A percentile compares a stretch with the other conserved stretches of the same genome.
Evolutionary conservation across 2,888 invertebrate species (phyloP).

Genomic region (Liodrosophila aerea): DNA sequence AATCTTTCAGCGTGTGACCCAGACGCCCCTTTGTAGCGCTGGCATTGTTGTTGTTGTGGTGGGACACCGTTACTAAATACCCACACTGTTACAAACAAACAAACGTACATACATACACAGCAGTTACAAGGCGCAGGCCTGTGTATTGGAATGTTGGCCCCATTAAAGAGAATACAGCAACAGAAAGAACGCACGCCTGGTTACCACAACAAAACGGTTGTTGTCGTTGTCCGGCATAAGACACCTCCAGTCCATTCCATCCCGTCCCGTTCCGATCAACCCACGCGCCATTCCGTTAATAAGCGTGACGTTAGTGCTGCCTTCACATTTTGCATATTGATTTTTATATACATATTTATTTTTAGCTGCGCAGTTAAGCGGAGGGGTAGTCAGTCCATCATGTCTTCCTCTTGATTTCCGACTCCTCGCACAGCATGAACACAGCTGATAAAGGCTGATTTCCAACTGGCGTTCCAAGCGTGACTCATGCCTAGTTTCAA

Average conservation of each 20-base stretch:
- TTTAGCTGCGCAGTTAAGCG: slow-evolving; percentile 69
- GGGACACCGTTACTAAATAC: slow-evolving; percentile 49
- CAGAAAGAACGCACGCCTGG: slow-evolving; percentile 47
- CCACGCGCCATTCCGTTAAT: slow-evolving; percentile 59
- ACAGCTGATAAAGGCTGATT: slow-evolving; percentile 62
- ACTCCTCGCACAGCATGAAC: slow-evolving; percentile 17
- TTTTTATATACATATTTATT: slow-evolving; percentile 58
- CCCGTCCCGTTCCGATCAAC: slow-evolving; percentile 21
- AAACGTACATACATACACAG: slow-evolving; percentile 30
- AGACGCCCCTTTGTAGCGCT: slow-evolving; percentile 65
- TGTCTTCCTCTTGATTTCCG: slow-evolving; percentile 10
- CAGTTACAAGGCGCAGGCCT: slow-evolving; percentile 61
- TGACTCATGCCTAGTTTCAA: slow-evolving; percentile 61
- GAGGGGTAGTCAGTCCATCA: slow-evolving; percentile 8
- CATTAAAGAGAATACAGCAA: slow-evolving; percentile 36
- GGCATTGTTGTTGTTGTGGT: slow-evolving; percentile 7
- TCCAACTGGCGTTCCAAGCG: slow-evolving; percentile 21
- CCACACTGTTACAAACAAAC: slow-evolving; percentile 22
- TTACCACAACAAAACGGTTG: slow-evolving; percentile 71
- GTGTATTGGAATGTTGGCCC: slow-evolving; percentile 51
- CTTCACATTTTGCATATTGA: slow-evolving; percentile 54
- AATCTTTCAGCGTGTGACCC: slow-evolving; percentile 66
- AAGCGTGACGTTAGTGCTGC: slow-evolving; percentile 57
- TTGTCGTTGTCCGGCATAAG: slow-evolving; percentile 58
- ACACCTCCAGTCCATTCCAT: slow-evolving; percentile 5